These are phyloP conservation scores for Tineola bisselliella DNA, from an alignment of 2,888 invertebrate species.

Conservation along the genomic window DNA sequence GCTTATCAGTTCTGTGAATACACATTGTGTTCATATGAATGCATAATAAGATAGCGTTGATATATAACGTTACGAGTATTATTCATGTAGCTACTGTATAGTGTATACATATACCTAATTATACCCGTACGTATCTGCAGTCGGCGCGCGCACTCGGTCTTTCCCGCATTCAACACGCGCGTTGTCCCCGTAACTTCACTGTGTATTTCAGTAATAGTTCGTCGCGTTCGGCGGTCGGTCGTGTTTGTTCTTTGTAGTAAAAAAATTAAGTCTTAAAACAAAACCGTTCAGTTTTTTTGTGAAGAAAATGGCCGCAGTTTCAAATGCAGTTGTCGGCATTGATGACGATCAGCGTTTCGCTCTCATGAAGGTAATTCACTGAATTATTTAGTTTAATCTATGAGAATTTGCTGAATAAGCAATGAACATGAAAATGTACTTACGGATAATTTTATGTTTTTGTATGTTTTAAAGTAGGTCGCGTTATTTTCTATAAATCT, in stretches of 20 bases:
- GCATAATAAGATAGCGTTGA: too few species aligned
- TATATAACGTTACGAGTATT: too few species aligned
- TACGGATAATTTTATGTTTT: neutral
- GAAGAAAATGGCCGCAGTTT: slow-evolving; percentile 45
- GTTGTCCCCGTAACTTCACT: neutral
- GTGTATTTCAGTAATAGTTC: neutral
- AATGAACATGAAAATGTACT: neutral
- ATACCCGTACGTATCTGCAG: too few species aligned
- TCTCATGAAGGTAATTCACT: slow-evolving; percentile 85
- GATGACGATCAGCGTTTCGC: slow-evolving; percentile 80
- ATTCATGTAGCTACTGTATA: too few species aligned
- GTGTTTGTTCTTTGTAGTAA: neutral
- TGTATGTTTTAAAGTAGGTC: neutral
- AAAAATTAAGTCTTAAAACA: neutral
- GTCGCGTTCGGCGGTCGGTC: neutral
- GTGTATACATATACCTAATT: too few species aligned
- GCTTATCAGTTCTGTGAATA: too few species aligned
- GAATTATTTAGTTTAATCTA: neutral
- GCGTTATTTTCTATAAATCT: too few species aligned
- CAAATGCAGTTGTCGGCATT: slow-evolving; percentile 60
- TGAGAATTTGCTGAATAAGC: neutral
- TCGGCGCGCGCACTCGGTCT: neutral
- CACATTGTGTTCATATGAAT: too few species aligned
- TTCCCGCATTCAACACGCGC: neutral
- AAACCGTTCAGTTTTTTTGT: neutral